A percentile compares a stretch with the other conserved stretches of the same genome.
Conservation (phyloP, 2,113 vertebrate species). For the Corydoras maculifer region DNA sequence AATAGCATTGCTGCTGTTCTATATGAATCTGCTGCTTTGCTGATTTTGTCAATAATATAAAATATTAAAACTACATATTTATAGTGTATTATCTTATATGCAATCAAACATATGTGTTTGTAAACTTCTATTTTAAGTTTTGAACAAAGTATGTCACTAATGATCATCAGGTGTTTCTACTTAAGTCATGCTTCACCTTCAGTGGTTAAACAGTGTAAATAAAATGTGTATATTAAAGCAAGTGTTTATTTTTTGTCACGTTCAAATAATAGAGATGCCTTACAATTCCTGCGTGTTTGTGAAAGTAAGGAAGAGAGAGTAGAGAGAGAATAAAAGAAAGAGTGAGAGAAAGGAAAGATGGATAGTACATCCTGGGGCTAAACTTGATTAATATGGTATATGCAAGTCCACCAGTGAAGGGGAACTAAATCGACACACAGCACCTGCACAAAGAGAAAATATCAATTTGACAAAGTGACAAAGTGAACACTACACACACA, state of each 20-base stretch:
- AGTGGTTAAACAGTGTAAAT: conserved; percentile 38
- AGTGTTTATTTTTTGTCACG: conserved; percentile 45
- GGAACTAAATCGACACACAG: conserved; percentile 40
- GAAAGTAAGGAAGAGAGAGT: conserved; percentile 1
- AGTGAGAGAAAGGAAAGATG: conserved; percentile 36
- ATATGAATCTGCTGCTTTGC: too few species aligned
- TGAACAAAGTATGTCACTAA: conserved; percentile 8
- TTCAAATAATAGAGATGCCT: conserved; percentile 41
- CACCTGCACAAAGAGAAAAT: conserved; percentile 51
- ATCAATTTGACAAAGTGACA: conserved; percentile 31
- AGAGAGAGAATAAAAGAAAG: too few species aligned
- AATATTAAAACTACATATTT: too few species aligned
- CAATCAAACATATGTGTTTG: not conserved
- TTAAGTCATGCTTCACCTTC: conserved; percentile 34
- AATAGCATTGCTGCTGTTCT: too few species aligned
- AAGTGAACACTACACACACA: conserved; percentile 16
- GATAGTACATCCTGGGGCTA: conserved; percentile 39
- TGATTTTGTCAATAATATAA: too few species aligned
- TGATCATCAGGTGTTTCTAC: conserved; percentile 34
- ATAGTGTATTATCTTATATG: not conserved
- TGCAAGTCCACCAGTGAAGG: conserved; percentile 45
- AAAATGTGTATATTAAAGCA: conserved; percentile 28
- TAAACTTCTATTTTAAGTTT: not conserved
- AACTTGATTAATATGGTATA: conserved; percentile 51
- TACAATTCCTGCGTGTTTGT: conserved; percentile 35